A percentile compares a stretch with the other conserved stretches of the same genome.
Conservation (phyloP, 2,797 vertebrate genomes). For the Novumbra hubbsi region DNA sequence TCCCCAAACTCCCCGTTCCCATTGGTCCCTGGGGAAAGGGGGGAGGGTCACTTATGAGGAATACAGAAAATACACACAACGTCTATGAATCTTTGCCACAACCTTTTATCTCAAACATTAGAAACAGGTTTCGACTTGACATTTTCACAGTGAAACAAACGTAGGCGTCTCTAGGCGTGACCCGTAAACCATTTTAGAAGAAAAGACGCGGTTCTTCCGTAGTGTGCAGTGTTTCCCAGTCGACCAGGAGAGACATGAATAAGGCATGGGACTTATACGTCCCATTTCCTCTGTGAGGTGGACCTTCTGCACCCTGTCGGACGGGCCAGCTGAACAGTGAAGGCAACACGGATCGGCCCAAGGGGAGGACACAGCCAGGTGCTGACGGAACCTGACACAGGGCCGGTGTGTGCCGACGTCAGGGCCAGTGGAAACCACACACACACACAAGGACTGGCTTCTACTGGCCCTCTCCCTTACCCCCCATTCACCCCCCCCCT, state of each 20-base stretch:
- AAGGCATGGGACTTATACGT: neutral
- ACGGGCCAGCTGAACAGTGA: neutral
- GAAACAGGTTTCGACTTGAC: neutral
- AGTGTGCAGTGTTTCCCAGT: neutral
- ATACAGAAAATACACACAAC: neutral
- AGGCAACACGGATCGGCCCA: neutral
- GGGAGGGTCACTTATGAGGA: conserved; percentile 9
- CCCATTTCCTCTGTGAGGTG: neutral
- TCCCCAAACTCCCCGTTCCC: conserved; percentile 95
- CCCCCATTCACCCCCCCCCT: neutral
- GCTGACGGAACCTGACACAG: conserved; percentile 3
- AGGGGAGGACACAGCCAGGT: conserved; percentile 8
- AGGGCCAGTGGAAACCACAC: neutral
- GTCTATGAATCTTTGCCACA: neutral
- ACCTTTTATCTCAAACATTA: neutral
- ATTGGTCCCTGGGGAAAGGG: conserved; percentile 72
- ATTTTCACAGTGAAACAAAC: neutral
- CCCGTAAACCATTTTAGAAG: neutral
- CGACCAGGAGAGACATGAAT: neutral
- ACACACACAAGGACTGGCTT: neutral
- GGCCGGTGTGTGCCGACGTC: neutral
- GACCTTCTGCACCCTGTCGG: neutral
- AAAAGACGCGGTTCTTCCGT: neutral
- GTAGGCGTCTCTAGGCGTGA: neutral
- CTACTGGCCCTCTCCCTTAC: neutral